Evolutionary conservation across 2,888 invertebrate species (phyloP).

Genomic region (Latheticus oryzae): DNA sequence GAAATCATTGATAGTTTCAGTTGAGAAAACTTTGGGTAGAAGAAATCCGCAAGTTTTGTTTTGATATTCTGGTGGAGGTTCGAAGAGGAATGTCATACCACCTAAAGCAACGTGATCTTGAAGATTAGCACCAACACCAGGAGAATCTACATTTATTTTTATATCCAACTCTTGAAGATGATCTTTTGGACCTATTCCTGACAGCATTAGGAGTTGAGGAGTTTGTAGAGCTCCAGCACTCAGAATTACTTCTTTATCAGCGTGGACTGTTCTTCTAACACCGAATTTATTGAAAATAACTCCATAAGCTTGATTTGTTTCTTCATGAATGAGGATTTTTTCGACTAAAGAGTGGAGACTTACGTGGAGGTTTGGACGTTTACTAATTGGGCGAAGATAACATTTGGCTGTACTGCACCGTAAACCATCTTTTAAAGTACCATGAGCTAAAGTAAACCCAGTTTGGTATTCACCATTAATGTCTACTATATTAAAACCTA

Average conservation of each 20-base stretch:
- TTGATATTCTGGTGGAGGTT: conserved; percentile 70
- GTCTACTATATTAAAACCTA: conserved; percentile 78
- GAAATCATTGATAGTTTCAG: conserved; percentile 63
- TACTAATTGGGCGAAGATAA: conserved; percentile 75
- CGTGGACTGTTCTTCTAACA: conserved; percentile 67
- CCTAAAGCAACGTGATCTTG: conserved; percentile 88
- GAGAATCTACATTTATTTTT: conserved; percentile 71
- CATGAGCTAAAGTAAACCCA: conserved; percentile 82
- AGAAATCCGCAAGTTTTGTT: conserved; percentile 72
- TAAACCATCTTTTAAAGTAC: conserved; percentile 80
- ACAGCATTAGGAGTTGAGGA: conserved; percentile 88
- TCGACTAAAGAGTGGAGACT: conserved; percentile 68
- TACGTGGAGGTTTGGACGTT: conserved; percentile 80
- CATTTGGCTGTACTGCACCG: conserved; percentile 88
- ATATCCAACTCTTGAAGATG: conserved; percentile 74
- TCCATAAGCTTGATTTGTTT: conserved; percentile 73
- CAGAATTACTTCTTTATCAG: conserved; percentile 83
- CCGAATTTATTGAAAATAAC: conserved; percentile 73
- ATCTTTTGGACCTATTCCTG: conserved; percentile 80
- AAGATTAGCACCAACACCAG: conserved; percentile 84
- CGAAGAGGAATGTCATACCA: conserved; percentile 79
- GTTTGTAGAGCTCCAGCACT: conserved; percentile 87
- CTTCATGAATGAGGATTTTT: conserved; percentile 73
- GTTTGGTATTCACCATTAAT: conserved; percentile 83
- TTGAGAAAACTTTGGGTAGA: conserved; percentile 73